phyloP scores from a whole-genome alignment of 2,888 invertebrate genomes.

The Rhingia rostrata region DNA sequence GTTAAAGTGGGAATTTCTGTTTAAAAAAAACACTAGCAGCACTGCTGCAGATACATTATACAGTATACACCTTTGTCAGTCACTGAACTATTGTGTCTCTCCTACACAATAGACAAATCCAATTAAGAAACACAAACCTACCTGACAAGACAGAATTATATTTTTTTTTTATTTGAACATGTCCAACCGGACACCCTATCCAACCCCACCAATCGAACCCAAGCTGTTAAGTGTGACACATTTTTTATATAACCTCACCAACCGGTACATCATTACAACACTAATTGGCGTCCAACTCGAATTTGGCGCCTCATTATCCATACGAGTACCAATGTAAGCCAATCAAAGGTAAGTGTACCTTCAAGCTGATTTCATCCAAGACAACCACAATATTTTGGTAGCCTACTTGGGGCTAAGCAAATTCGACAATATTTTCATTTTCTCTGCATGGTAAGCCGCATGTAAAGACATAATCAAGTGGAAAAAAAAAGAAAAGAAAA shows the following conservation, averaged over 20 bases:
- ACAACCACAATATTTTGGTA: constrained; percentile 2
- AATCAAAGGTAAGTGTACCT: background rate
- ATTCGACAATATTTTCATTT: constrained; percentile 18
- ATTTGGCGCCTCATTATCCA: background rate
- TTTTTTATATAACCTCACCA: background rate
- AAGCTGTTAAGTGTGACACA: too few relatives aligned
- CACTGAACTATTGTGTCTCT: too few relatives aligned
- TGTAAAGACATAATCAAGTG: constrained; percentile 47
- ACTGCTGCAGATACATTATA: too few relatives aligned
- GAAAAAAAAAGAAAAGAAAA: constrained; percentile 8
- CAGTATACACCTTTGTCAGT: too few relatives aligned
- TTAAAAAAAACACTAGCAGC: too few relatives aligned
- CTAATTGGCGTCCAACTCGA: background rate
- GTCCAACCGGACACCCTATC: too few relatives aligned
- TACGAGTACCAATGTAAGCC: background rate
- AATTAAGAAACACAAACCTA: too few relatives aligned
- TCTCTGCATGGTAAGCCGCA: constrained; percentile 8
- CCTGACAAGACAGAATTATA: too few relatives aligned
- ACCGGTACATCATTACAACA: background rate
- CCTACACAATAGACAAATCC: too few relatives aligned
- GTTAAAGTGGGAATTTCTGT: too few relatives aligned
- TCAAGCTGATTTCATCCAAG: constrained; percentile 5
- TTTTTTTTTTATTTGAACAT: too few relatives aligned
- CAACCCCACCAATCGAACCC: too few relatives aligned
- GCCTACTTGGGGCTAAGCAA: constrained; percentile 4